Base-by-base conservation (phyloP, 92 coral and sea anemone genomes). In the Palythoa caribaeorum region DNA sequence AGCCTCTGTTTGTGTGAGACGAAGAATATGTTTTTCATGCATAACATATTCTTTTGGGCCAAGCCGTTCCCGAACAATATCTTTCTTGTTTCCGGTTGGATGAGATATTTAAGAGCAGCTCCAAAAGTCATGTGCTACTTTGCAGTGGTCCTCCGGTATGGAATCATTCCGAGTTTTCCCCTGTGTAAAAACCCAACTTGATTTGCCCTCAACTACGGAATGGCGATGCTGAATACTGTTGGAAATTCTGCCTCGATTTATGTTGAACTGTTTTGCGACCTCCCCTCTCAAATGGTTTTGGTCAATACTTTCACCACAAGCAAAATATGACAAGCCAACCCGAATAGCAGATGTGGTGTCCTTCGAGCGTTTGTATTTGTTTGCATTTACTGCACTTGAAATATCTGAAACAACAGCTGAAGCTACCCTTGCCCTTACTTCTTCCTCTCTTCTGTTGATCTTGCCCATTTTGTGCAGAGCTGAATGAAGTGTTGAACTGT, bases 81-180 rank as follows among this genome's bases (percentile, higher is more conserved):
- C 71, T 57, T 14, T 55, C 51, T 78, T 78, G 48, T 54, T 78
- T 10, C 83, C 70, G 3, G 70, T 78, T 12, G 48, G 69, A 17
- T 60, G 66, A 0, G 52, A 78, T 13, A 57, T 10, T 36, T 36
- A 53, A 14, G 28, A 59, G 40, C 71, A 35, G 83, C 83, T 57
- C 71, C 69, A 78, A 60, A 78, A 78, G 36, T 78, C 16, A 16
- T 78, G 70, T 7, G 53, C 50, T 10, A 14, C 1, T 16, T 16
- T 78, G 1, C 71, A 28, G n/a, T 55, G 36, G 11, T 38, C 17
- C 3, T 78, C 71, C 9, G 53, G 11, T 36, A 36, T 1, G 2
- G 71, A 2, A 57, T 78, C 71, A 51, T 8, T 54, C 50, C 70
- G 52, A 36, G 70, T 37, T 39, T 78, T 78, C 50, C 69, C 10